Base-by-base conservation (phyloP, 2,797 vertebrate genomes). In the Hemitrygon akajei region DNA sequence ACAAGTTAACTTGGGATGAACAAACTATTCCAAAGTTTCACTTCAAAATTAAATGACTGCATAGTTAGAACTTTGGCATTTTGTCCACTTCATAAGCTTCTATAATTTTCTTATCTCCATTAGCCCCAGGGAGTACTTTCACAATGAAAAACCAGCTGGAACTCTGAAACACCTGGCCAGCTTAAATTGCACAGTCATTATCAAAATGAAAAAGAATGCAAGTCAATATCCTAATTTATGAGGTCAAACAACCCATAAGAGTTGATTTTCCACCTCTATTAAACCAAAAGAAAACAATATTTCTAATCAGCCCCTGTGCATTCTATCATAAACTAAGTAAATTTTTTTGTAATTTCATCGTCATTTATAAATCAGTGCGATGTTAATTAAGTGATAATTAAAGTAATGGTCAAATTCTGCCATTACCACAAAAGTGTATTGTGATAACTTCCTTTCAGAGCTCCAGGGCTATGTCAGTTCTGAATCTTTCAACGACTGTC, bases 121-220 rank as follows among this genome's bases (percentile, higher is more conserved):
- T 12, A 73, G 71, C 91, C 71, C 76, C 40, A n/a, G 37, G 91
- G 91, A 76, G 40, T 27, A 56, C 91, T 16, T n/a, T 69, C 60
- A 25, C 25, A 92, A 75, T 18, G 27, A 37, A 73, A 30, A 71
- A 73, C 12, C 47, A 40, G 91, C 71, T 56, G 71, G 34, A 93
- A 93, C 47, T 56, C 40, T 76, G 71, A 56, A 93, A 93, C 91
- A 93, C 91, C 91, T 93, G 91, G 91, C 91, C 47, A 40, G 10
- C 34, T 76, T 75, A 93, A 93, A 76, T 76, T 93, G 71, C 91
- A 86, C 25, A 5, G 3, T 93, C 91, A 93, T 93, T 93, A 93
- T 11, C 40, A 93, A 76, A 93, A 76, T 93, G 73, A 75, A 92
- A 92, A 92, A 71, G 34, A 73, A 30, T 92, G 22, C 27, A 11